phyloP scores from a whole-genome alignment of 2,888 invertebrate genomes.

The Ophion ventricosus region DNA sequence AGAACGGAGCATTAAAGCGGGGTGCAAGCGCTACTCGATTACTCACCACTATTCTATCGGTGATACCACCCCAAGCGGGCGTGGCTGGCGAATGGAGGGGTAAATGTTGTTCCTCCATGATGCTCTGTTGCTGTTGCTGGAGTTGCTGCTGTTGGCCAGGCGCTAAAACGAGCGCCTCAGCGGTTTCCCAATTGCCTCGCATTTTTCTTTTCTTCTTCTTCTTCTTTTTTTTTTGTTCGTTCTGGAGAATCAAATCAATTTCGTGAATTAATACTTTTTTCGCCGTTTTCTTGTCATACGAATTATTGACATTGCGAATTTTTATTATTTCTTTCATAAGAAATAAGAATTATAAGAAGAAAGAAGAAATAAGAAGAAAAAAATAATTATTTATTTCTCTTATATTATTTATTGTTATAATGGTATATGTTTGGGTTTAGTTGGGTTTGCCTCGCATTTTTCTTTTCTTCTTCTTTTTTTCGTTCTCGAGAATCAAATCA shows the following conservation, averaged over 20 bases:
- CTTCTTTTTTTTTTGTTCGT: slow-evolving; percentile 56
- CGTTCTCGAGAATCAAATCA: no score
- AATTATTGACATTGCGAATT: no score
- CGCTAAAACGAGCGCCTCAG: slow-evolving; percentile 67
- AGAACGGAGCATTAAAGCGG: slow-evolving; percentile 30
- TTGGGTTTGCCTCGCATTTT: no score
- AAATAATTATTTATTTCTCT: no score
- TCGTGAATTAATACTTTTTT: slow-evolving; percentile 46
- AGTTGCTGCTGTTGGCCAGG: slow-evolving; percentile 68
- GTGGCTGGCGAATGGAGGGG: slow-evolving; percentile 76
- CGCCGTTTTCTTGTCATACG: slow-evolving; percentile 6
- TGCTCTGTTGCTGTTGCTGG: slow-evolving; percentile 70
- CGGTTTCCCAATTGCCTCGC: slow-evolving; percentile 73
- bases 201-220: slow-evolving; percentile 60
- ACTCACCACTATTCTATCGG: slow-evolving; percentile 77
- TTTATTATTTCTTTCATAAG: no score
- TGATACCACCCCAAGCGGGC: slow-evolving; percentile 76
- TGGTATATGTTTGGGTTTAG: no score
- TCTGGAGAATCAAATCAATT: slow-evolving; percentile 49
- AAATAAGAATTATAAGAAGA: no score
- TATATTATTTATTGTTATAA: no score
- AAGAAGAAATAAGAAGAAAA: no score
- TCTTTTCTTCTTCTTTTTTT: no score
- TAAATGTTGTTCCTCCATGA: slow-evolving; percentile 69
- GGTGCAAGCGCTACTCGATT: slow-evolving; percentile 71